Evolutionary conservation across 2,113 vertebrate genomes (phyloP).

Genomic region (Anarhynchus alexandrinus): DNA sequence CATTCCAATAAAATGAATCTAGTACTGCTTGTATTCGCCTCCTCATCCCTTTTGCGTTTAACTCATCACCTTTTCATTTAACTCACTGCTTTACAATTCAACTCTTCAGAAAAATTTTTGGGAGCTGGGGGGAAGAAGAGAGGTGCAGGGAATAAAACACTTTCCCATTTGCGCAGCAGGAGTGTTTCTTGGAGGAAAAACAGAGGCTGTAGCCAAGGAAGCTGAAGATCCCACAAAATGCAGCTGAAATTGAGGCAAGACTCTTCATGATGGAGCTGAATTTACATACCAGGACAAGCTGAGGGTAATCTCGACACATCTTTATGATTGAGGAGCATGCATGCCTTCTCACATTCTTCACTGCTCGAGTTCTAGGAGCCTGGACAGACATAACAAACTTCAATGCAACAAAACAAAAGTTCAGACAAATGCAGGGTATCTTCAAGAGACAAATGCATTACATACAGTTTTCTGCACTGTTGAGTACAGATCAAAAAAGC

Average conservation of each 20-base stretch:
- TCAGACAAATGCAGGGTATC: constrained; percentile 36
- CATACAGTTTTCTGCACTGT: not conserved
- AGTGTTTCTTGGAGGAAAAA: not conserved
- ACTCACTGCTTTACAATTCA: not conserved
- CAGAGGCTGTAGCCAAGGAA: not conserved
- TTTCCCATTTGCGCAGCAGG: not conserved
- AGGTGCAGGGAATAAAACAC: not conserved
- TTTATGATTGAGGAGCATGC: constrained; percentile 94
- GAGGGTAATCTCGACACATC: constrained; percentile 92
- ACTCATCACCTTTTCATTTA: not conserved
- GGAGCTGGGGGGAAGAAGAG: rapidly evolving
- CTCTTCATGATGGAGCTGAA: not conserved
- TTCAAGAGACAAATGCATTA: not conserved
- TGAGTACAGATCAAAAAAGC: not conserved
- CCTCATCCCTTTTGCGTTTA: not conserved
- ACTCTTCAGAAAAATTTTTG: not conserved
- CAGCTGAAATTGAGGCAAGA: not conserved
- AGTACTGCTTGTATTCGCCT: not conserved
- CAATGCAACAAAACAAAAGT: constrained; percentile 48
- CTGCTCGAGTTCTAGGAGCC: constrained; percentile 88
- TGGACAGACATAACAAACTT: constrained; percentile 64
- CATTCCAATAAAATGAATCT: not conserved
- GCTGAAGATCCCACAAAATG: not conserved
- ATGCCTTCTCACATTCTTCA: constrained; percentile 93
- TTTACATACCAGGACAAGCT: constrained; percentile 85